These are phyloP conservation scores for Copidosoma floridanum DNA, from an alignment of 1,140 invertebrate genomes.

Conservation along the genomic window DNA sequence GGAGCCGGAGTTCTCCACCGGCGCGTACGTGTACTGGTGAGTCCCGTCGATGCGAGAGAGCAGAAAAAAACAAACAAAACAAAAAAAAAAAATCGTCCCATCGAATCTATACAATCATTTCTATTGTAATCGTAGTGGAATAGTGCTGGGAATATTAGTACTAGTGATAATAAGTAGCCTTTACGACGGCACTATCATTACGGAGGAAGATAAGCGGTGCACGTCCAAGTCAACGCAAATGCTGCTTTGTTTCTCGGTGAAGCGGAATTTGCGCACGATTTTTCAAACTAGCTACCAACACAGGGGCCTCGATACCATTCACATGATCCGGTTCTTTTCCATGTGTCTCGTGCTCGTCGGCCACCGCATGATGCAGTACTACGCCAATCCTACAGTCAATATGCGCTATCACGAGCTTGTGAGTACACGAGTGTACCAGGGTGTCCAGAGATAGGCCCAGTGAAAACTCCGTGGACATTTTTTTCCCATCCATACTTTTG, in stretches of 20 bases:
- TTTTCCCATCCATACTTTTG: too few relatives aligned
- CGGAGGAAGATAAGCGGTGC: constrained; percentile 13
- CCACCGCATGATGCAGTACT: constrained; percentile 37
- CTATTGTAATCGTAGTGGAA: too few relatives aligned
- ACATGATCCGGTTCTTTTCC: constrained; percentile 32
- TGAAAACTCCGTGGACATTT: too few relatives aligned
- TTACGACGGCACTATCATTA: constrained; percentile 32
- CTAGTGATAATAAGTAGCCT: constrained; percentile 34
- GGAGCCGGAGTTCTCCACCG: background rate
- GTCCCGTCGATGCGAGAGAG: too few relatives aligned
- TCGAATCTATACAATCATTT: too few relatives aligned
- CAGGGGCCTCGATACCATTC: constrained; percentile 36
- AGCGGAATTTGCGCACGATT: constrained; percentile 34
- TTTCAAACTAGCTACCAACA: constrained; percentile 28
- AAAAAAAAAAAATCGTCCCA: too few relatives aligned
- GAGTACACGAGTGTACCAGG: constrained; percentile 1
- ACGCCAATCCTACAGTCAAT: constrained; percentile 30
- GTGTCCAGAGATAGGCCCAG: background rate
- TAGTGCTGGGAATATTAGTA: too few relatives aligned
- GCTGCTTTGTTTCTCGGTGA: constrained; percentile 46
- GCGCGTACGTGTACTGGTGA: background rate
- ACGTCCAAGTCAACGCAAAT: constrained; percentile 17
- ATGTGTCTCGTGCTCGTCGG: constrained; percentile 32
- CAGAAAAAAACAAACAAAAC: too few relatives aligned
- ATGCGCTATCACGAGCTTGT: constrained; percentile 33